Evolutionary conservation across 2,113 vertebrate species (phyloP).

Genomic region (Mesoclemmys tuberculata): DNA sequence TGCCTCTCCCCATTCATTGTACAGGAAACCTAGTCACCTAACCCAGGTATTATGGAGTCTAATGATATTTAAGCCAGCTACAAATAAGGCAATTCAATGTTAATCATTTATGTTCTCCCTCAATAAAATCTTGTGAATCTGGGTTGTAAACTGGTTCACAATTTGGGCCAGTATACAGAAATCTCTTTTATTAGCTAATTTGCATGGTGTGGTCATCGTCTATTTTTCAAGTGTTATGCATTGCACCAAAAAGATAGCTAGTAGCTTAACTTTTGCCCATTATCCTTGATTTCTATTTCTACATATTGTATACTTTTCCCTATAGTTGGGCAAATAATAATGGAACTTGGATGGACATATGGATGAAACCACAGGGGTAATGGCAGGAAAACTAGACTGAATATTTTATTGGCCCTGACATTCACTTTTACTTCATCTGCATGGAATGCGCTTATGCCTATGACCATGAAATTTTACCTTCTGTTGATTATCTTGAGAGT

Average conservation of each 20-base stretch:
- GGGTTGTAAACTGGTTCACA: not conserved
- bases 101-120: not conserved
- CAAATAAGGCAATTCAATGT: not conserved
- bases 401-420: slow-evolving; percentile 20
- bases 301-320: not conserved
- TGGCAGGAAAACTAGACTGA: slow-evolving; percentile 27
- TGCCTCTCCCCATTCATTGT: not conserved
- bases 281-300: not conserved
- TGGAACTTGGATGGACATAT: not conserved
- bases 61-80: not conserved
- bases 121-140: not conserved
- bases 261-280: not conserved
- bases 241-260: not conserved
- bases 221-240: not conserved
- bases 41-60: not conserved
- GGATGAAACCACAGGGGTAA: slow-evolving; percentile 1
- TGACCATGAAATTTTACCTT: slow-evolving; percentile 30
- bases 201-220: not conserved
- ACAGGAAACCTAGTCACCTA: not conserved
- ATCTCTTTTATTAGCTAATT: not conserved
- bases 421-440: slow-evolving; percentile 35
- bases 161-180: not conserved
- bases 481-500: slow-evolving; percentile 14
- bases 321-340: not conserved
- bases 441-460: not conserved